These are phyloP conservation scores for Thaumetopoea pityocampa DNA, from an alignment of 1,140 invertebrate species.

Conservation along the genomic window DNA sequence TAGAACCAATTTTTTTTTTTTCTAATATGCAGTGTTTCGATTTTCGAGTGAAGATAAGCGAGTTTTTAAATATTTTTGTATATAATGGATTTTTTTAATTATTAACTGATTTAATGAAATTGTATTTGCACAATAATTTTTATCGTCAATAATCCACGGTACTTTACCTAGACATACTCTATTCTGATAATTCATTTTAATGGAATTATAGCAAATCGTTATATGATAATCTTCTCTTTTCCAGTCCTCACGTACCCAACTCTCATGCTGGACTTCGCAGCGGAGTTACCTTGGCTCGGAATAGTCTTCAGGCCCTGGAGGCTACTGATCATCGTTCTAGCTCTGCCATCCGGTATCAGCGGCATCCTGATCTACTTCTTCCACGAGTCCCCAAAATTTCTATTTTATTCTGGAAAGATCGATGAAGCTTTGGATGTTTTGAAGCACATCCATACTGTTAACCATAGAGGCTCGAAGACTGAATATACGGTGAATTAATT, in stretches of 20 bases:
- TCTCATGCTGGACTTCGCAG: constrained; percentile 55
- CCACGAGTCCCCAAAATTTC: constrained; percentile 84
- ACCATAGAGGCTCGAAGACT: constrained; percentile 41
- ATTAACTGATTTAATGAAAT: too few relatives aligned
- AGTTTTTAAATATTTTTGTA: too few relatives aligned
- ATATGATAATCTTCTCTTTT: too few relatives aligned
- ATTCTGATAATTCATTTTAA: too few relatives aligned
- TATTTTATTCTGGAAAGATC: constrained; percentile 76
- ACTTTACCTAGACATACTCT: too few relatives aligned
- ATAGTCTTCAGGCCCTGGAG: constrained; percentile 80
- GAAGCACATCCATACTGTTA: constrained; percentile 75
- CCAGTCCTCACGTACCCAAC: constrained; percentile 64
- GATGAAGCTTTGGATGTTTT: constrained; percentile 77
- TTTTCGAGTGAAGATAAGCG: too few relatives aligned
- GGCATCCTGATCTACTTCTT: constrained; percentile 78
- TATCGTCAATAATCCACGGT: too few relatives aligned
- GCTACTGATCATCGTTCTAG: constrained; percentile 79
- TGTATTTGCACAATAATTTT: too few relatives aligned
- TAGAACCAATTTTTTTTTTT: too few relatives aligned
- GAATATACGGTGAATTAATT: constrained; percentile 46
- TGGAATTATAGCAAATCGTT: too few relatives aligned
- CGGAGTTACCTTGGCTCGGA: constrained; percentile 43
- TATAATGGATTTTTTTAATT: too few relatives aligned
- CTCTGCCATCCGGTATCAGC: constrained; percentile 79
- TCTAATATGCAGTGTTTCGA: too few relatives aligned